Percentiles rank a stretch among this genome's conserved stretches.
phyloP scores from a whole-genome alignment of 2,797 vertebrate species.

The Diplodus puntazzo region DNA sequence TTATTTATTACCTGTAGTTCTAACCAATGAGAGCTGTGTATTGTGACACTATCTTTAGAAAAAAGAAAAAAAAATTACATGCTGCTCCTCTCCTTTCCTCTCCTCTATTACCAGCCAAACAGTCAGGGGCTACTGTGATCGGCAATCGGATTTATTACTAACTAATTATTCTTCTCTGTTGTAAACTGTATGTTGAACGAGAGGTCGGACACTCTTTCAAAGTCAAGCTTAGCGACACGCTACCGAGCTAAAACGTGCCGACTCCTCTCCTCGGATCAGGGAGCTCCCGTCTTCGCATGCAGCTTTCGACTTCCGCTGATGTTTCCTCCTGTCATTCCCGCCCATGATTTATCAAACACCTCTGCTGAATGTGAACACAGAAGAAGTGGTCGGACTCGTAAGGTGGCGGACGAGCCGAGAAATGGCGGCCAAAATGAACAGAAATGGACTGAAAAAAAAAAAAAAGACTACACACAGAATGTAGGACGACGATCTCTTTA shows the following conservation, averaged over 20 bases:
- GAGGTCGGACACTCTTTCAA: conserved; percentile 48
- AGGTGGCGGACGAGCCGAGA: conserved; percentile 22
- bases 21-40: conserved; percentile 60
- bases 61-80: conserved; percentile 34
- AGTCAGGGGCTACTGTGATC: conserved; percentile 83
- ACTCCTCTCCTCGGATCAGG: conserved; percentile 65
- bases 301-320: conserved; percentile 54
- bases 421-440: conserved; percentile 37
- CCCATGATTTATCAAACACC: conserved; percentile 32
- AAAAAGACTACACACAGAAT: conserved; percentile 44
- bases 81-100: conserved; percentile 63
- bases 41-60: conserved; percentile 62
- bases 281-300: conserved; percentile 70
- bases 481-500: conserved; percentile 45
- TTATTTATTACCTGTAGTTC: conserved; percentile 74
- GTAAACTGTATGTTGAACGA: conserved; percentile 50
- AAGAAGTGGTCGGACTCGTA: conserved; percentile 34
- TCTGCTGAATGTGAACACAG: conserved; percentile 71
- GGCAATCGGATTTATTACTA: conserved; percentile 78
- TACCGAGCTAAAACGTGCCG: conserved; percentile 31
- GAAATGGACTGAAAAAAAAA: conserved; percentile 21
- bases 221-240: conserved; percentile 47
- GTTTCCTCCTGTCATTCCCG: conserved; percentile 39
- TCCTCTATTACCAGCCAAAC: conserved; percentile 74
- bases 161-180: conserved; percentile 62